phyloP scores from a whole-genome alignment of 2,113 vertebrate species.

The Otus sunia region DNA sequence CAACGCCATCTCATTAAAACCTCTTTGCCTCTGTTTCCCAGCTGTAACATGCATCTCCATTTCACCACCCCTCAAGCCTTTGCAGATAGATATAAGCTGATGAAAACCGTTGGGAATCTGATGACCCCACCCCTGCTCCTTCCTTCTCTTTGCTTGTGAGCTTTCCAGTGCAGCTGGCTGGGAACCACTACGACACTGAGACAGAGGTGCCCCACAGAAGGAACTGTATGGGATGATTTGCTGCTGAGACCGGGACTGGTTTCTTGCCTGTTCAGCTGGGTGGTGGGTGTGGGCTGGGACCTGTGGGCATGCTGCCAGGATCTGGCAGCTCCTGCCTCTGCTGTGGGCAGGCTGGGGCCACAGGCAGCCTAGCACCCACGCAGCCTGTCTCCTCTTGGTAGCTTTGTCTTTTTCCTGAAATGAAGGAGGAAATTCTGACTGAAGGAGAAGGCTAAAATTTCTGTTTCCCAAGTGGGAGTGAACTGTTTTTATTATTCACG shows the following conservation, averaged over 20 bases:
- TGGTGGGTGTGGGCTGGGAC: background rate
- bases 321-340: background rate
- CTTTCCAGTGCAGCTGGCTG: background rate
- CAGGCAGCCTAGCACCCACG: accelerated
- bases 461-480: background rate
- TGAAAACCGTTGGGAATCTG: background rate
- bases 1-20: background rate
- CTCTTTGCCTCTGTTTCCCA: background rate
- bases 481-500: background rate
- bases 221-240: background rate
- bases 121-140: background rate
- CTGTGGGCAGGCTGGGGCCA: accelerated
- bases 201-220: background rate
- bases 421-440: background rate
- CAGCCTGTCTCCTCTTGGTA: background rate
- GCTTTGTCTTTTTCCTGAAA: background rate
- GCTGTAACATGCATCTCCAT: background rate
- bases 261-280: background rate
- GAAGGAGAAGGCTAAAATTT: background rate
- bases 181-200: background rate
- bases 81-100: background rate
- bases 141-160: background rate
- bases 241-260: background rate
- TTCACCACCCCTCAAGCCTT: background rate
- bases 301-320: accelerated